Evolutionary conservation across 2,797 vertebrate species (phyloP), one percentile per base, ranked within the genome.

Genomic region (Aratinga solstitialis): DNA sequence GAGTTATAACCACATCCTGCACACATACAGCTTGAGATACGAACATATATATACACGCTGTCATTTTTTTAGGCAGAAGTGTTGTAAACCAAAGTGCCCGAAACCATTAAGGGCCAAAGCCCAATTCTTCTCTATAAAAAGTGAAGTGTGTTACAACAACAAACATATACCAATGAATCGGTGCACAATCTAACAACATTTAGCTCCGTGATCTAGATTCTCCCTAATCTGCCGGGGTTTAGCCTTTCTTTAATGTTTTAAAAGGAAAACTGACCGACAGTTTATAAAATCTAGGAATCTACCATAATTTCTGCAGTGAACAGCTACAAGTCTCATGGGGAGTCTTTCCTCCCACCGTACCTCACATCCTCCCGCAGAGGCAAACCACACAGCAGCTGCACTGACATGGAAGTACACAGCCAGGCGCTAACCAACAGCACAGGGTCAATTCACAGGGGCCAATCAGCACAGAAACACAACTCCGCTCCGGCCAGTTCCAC

Each of bases 401-500:
- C 1, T 1, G 42, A 38, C 47, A 50, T 3, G 48, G 66, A 47
- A 84, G 65, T 2, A 36, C 51, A 4, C 34, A 13, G 36, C 71
- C 22, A 51, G 61, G 61, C 15, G 77, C 19, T 90, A 73, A 86
- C 69, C 77, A 88, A 42, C 32, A 84, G 47, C 69, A n/a, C 51
- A 4, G 61, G 38, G 50, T 15, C 61, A 84, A 86, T 63, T 50
- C 71, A 19, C 36, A 80, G 48, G 67, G 27, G 61, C 47, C 56
- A 13, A 59, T 53, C 75, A n/a, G 54, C 2, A 38, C 30, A n/a
- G 67, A 20, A 68, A 48, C 54, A 30, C 48, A 24, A 2, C 71
- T 10, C 15, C 1, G 42, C 4, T 17, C 36, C 1, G 27, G 27
- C 12, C 54, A 4, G 0, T 1, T 18, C 8, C 36, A 3, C 4